Base-by-base conservation (phyloP, 2,888 invertebrate genomes). In the Thymelicus sylvestris region DNA sequence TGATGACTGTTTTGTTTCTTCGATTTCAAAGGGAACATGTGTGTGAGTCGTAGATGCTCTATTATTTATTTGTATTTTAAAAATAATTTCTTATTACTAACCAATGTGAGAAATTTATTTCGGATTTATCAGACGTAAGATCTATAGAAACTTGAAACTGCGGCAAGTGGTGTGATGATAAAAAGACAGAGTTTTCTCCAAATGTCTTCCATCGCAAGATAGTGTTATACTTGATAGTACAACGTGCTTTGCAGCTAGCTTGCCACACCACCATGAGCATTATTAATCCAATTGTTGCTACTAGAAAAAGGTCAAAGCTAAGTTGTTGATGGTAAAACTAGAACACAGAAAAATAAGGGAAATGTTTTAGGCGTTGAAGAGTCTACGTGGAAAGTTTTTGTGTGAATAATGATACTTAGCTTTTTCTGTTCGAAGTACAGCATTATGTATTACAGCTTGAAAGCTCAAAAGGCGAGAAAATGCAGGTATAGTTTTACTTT, bases 401-500 rank as follows among this genome's bases (percentile, higher is more conserved):
- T 67, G 67, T 44, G 67, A 67, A 67, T 67, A 67, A 67, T 62
- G 62, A 67, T 61, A 52, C 67, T 61, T 24, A 67, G 52, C 67
- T 50, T 50, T 41, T 60, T 39, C 50, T 31, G 48, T 67, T 67
- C 67, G 39, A 67, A 67, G 67, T 31, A 63, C 63, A 63, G 60
- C 67, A 61, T 67, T 67, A 61, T 67, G 50, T 50, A 67, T 61
- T 61, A 61, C 24, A 61, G 61, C 41, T 67, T 61, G 52, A 52
- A 50, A 50, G 67, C 60, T 67, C 52, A 41, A 61, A 62, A 62
- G 44, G 24, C 47, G 57, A 13, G 62, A 47, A 62, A 64, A 64
- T 50, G 64, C 75, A 70, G 73, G 75, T 77, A 70, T 72, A 52
- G 50, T 52, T 52, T 52, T 52, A 19, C 50, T 52, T 52, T n/a